Evolutionary conservation across 1,140 invertebrate species (phyloP).

Genomic region (Anthonomus grandis): DNA sequence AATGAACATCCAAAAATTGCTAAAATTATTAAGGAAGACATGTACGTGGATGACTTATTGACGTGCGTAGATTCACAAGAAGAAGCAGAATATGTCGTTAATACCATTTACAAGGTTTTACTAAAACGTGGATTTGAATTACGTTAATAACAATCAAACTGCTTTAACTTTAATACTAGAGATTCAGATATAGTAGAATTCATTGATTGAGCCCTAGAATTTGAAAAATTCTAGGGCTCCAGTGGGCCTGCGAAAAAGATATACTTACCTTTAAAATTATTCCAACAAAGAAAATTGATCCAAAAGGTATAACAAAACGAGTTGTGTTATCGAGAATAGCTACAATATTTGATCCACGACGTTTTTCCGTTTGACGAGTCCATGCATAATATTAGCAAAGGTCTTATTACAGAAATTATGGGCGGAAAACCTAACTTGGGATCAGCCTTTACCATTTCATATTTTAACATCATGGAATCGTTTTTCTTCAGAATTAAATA

Average conservation of each 20-base stretch:
- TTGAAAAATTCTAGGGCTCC: too few relatives aligned
- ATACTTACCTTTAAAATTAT: too few relatives aligned
- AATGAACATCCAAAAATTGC: constrained; percentile 30
- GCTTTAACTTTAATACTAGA: constrained; percentile 23
- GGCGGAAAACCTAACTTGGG: constrained; percentile 40
- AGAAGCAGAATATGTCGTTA: constrained; percentile 1
- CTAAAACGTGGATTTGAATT: constrained; percentile 29
- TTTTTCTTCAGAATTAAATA: too few relatives aligned
- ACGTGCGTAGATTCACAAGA: constrained; percentile 39
- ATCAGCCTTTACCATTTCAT: constrained; percentile 39
- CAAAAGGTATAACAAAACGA: constrained; percentile 21
- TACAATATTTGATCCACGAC: constrained; percentile 36
- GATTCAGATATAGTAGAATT: constrained; percentile 38
- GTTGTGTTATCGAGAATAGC: constrained; percentile 28
- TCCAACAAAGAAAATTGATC: too few relatives aligned
- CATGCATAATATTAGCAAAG: constrained; percentile 40
- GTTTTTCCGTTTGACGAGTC: constrained; percentile 35
- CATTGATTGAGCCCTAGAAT: constrained; percentile 41
- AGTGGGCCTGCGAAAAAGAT: too few relatives aligned
- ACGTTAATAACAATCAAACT: constrained; percentile 37
- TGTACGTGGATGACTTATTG: constrained; percentile 52
- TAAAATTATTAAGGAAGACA: constrained; percentile 42
- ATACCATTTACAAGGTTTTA: constrained; percentile 26
- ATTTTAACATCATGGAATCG: constrained; percentile 11
- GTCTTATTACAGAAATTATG: constrained; percentile 43